Percentiles rank a stretch among this genome's conserved stretches.
Evolutionary conservation across 1,140 invertebrate species (phyloP).

Genomic region (Chironomus tepperi): DNA sequence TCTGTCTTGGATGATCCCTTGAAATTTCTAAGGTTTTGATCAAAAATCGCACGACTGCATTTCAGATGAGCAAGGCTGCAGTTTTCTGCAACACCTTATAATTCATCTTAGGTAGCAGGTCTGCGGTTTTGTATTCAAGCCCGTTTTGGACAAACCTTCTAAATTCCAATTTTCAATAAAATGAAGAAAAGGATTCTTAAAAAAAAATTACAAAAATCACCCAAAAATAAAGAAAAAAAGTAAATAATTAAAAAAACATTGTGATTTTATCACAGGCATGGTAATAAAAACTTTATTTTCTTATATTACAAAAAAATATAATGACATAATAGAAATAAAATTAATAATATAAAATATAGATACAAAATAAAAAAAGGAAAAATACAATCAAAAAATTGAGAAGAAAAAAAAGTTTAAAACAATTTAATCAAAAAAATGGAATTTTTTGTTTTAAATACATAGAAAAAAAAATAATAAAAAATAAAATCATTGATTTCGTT

Average conservation of each 20-base stretch:
- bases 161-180: no score
- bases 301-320: constrained; percentile 16
- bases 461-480: background rate
- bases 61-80: no score
- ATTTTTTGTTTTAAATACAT: constrained; percentile 17
- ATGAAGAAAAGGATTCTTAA: no score
- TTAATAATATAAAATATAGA: background rate
- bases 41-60: no score
- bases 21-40: no score
- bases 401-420: background rate
- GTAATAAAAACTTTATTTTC: constrained; percentile 16
- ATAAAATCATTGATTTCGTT: no score
- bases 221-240: background rate
- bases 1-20: no score
- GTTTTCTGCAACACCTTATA: no score
- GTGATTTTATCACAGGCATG: constrained; percentile 17
- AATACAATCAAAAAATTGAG: background rate
- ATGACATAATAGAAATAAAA: background rate
- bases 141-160: no score
- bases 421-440: background rate
- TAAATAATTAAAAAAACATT: background rate
- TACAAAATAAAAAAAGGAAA: background rate
- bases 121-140: no score
- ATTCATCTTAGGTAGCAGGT: no score
- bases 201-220: no score